Base-by-base conservation (phyloP, 2,113 vertebrate genomes). In the Triplophysa rosa region DNA sequence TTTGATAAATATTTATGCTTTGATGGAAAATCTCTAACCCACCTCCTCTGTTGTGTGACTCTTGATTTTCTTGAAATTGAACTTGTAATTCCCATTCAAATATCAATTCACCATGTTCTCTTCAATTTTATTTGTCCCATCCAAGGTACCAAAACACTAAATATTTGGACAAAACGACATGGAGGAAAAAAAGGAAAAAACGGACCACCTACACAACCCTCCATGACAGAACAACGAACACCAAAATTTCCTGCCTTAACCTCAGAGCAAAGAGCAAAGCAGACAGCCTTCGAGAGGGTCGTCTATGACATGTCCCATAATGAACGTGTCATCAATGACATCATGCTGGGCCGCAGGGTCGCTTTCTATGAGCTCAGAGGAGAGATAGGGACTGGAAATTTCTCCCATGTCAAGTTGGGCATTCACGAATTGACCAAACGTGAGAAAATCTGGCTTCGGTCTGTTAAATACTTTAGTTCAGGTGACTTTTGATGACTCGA, bases 301-400 rank as follows among this genome's bases (percentile, higher is more conserved):
- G 29, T 92, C 79, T 90, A 90, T 47, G 91, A 94, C 85, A 91
- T 93, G 91, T 70, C 86, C 26, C 90, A 93, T 84, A 89, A 89
- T 8, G 85, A 92, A 62, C 87, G 67, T 64, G 72, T 91, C 3
- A 58, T 85, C 64, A 89, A 84, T 12, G 93, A 93, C 42, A 76
- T 92, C 19, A 79, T 87, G 72, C 86, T 93, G 2, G 93, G 92
- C 0, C 84, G 89, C n/a, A 87, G 92, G 71, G 75, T 93, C 4
- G 87, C 90, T 56, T 92, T 94, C 83, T 94, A 94, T 17, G 93
- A 94, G 71, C 90, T 94, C 64, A 86, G 92, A 0, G 93, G 92
- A 52, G 91, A 93, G 75, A 87, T 94, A 0, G 93, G 93, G 0
- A 82, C 84, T 16, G 92, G 93, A 0, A 94, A 93, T 84, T 94